These are phyloP conservation scores for Herminia tarsipennalis DNA, from an alignment of 2,888 invertebrate species.

Conservation along the genomic window DNA sequence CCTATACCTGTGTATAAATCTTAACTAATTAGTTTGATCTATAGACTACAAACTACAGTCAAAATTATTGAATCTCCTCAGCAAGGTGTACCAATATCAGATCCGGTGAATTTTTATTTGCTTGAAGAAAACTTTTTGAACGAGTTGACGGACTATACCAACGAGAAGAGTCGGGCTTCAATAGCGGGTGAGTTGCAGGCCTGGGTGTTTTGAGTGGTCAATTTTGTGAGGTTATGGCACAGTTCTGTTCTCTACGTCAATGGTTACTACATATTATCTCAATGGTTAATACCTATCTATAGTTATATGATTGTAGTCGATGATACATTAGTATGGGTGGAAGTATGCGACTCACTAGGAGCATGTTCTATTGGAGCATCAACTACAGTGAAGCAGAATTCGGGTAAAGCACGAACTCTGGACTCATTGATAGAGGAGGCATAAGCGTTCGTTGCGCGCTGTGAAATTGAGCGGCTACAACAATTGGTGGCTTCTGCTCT, in stretches of 20 bases:
- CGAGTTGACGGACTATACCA: conserved; percentile 63
- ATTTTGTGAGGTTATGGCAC: conserved; percentile 55
- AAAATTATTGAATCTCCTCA: conserved; percentile 28
- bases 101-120: conserved; percentile 57
- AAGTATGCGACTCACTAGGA: conserved; percentile 60
- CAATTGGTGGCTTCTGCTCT: conserved; percentile 45
- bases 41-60: not conserved
- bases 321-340: conserved; percentile 57
- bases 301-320: conserved; percentile 39
- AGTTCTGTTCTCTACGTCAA: conserved; percentile 55
- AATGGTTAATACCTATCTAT: not conserved
- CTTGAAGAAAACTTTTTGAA: conserved; percentile 66
- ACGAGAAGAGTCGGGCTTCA: conserved; percentile 59
- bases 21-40: not conserved
- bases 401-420: conserved; percentile 48
- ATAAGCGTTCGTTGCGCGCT: conserved; percentile 49
- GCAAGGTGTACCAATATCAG: conserved; percentile 58
- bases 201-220: too few relatives aligned
- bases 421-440: conserved; percentile 43
- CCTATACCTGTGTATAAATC: too few relatives aligned
- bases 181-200: conserved; percentile 48
- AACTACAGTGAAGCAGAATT: conserved; percentile 30
- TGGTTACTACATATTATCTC: conserved; percentile 65
- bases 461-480: conserved; percentile 51
- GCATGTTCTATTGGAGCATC: conserved; percentile 51